Conservation (phyloP, 2,888 invertebrate genomes). For the Andrena dorsata region DNA sequence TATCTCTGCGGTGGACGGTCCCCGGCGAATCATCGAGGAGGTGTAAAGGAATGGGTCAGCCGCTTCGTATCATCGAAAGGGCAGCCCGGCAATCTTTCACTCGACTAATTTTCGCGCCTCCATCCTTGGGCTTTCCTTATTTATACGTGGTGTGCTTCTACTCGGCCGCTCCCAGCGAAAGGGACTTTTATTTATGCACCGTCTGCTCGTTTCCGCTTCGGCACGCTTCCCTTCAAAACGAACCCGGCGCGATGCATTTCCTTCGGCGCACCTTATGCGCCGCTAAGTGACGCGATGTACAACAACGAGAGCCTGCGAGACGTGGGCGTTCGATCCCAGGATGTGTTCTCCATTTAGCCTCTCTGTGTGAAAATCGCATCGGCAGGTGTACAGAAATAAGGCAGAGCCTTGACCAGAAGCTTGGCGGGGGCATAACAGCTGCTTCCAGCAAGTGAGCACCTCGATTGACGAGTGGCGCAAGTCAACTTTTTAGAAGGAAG, state of each 20-base stretch:
- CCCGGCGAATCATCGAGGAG: slow-evolving; percentile 12
- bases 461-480: too few relatives aligned
- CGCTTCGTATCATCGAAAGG: slow-evolving; percentile 22
- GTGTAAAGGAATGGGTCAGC: not conserved
- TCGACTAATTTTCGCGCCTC: slow-evolving; percentile 33
- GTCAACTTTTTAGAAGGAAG: too few relatives aligned
- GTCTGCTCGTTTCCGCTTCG: slow-evolving; percentile 41
- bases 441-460: too few relatives aligned
- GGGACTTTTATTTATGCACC: slow-evolving; percentile 59
- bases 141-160: slow-evolving; percentile 33
- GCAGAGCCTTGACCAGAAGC: not conserved
- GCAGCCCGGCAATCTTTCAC: slow-evolving; percentile 38
- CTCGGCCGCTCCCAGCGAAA: slow-evolving; percentile 22
- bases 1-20: not conserved
- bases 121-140: slow-evolving; percentile 51
- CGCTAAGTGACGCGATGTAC: slow-evolving; percentile 20
- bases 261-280: slow-evolving; percentile 7
- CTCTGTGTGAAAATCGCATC: not conserved
- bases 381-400: not conserved
- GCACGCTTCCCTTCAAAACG: slow-evolving; percentile 19
- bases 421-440: too few relatives aligned
- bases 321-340: not conserved
- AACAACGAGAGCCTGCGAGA: not conserved
- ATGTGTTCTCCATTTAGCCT: slow-evolving; percentile 7
- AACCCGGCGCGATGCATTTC: slow-evolving; percentile 8